Evolutionary conservation across 2,113 vertebrate genomes (phyloP), one percentile per base, ranked within the genome.

Genomic region (Rissa tridactyla): DNA sequence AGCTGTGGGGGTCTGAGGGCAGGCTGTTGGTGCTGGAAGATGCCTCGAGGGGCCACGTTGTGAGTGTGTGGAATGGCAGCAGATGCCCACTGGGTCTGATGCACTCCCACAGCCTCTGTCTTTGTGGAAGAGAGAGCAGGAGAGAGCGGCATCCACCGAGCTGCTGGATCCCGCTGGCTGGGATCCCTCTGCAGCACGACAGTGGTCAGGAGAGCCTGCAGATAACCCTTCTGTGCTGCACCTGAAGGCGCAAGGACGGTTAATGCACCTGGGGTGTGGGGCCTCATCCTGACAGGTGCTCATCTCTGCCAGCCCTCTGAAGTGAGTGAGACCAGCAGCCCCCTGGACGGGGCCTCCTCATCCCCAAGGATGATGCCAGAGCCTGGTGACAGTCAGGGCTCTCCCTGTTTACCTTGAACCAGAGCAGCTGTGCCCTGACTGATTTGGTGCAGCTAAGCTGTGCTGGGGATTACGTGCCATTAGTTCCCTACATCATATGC

Each of bases 121-220:
- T n/a, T n/a, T 58, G 22, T 16, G 7, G 32, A 9, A 75, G 12
- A 73, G 6, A n/a, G 40, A 40, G 42, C 29, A n/a, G 58, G 30
- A 40, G 19, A 36, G 26, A 34, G 69, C 58, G 68, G 16, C 23
- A 47, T 23, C 13, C 13, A 32, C 16, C 1, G 4, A 54, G 30
- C 66, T 60, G 44, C 61, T 60, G 66, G 38, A 27, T 44, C 30
- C 26, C 8, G 3, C 71, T 23, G 27, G 15, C 34, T 58, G 54
- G 13, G 47, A 15, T 30, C 14, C 57, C 11, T 40, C n/a, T 0
- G 1, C 36, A 69, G 58, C 12, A 3, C 1, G 1, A 3, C 49
- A 19, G 15, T 47, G 34, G 34, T 29, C 42, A 73, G 69, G 15
- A 58, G 42, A 21, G 19, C 11, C 70, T 62, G 26, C 5, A 19